A percentile compares a stretch with the other conserved stretches of the same genome.
Evolutionary conservation across 2,113 vertebrate species (phyloP).

Genomic region (Dunckerocampus dactyliophorus): DNA sequence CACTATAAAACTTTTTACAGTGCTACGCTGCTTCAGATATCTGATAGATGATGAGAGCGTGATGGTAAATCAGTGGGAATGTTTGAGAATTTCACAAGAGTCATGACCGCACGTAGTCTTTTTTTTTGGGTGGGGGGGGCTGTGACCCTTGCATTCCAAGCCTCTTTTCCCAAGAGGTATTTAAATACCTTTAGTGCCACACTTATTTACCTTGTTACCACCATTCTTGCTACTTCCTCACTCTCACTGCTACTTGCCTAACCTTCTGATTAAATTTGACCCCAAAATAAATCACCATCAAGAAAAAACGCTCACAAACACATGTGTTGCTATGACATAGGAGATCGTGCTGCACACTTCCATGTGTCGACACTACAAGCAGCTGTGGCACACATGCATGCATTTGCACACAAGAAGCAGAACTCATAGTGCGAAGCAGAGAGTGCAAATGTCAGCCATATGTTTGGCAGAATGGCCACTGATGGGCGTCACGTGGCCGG

Average conservation of each 20-base stretch:
- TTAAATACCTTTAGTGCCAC: conserved; percentile 45
- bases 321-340: background rate
- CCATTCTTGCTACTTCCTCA: background rate
- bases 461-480: conserved; percentile 32
- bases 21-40: conserved; percentile 3
- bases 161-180: conserved; percentile 32
- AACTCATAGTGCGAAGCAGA: conserved; percentile 14
- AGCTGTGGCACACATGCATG: conserved; percentile 24
- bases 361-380: conserved; percentile 44
- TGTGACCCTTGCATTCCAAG: conserved; percentile 49
- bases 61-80: conserved; percentile 10
- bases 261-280: background rate
- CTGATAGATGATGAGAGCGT: conserved; percentile 6
- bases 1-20: conserved; percentile 15
- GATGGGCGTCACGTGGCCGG: conserved; percentile 39
- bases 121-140: background rate
- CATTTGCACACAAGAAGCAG: conserved; percentile 45
- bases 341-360: conserved; percentile 9
- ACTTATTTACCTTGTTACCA: conserved; percentile 44
- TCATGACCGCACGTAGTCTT: background rate
- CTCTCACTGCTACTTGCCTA: background rate
- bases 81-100: conserved; percentile 9
- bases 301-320: background rate
- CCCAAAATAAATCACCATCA: background rate
- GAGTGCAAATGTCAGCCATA: conserved; percentile 48